Percentiles rank a stretch among this genome's conserved stretches.
Evolutionary conservation across 2,797 vertebrate genomes (phyloP).

Genomic region (Manis crassicaudata): DNA sequence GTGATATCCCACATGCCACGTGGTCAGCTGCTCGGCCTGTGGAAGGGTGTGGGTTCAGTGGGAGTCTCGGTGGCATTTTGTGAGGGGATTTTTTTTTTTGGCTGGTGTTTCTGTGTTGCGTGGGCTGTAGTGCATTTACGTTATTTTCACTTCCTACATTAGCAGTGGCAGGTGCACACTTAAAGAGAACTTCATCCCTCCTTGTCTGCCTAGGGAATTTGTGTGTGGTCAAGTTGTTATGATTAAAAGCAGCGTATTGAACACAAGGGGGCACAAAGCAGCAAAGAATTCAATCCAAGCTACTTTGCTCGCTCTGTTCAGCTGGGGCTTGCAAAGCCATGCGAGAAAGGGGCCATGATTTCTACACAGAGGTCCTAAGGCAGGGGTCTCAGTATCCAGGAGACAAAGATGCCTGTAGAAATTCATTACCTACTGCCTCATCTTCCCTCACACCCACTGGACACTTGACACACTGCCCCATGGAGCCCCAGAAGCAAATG

Average conservation of each 20-base stretch:
- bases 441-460: background rate
- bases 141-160: conserved; percentile 75
- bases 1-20: background rate
- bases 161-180: conserved; percentile 66
- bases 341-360: background rate
- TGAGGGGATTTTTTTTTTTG: conserved; percentile 68
- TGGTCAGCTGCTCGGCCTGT: conserved; percentile 16
- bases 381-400: background rate
- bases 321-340: background rate
- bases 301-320: background rate
- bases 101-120: conserved; percentile 54
- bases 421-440: background rate
- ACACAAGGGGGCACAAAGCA: conserved; percentile 65
- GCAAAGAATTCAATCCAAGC: conserved; percentile 42
- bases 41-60: conserved; percentile 51
- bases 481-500: background rate
- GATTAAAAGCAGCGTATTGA: background rate
- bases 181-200: conserved; percentile 65
- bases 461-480: background rate
- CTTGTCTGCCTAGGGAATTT: background rate
- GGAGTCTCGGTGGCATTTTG: conserved; percentile 60
- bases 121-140: conserved; percentile 27
- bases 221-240: conserved; percentile 58
- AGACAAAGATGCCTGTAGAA: background rate
- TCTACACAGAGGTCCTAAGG: background rate